phyloP scores from a whole-genome alignment of 2,113 vertebrate genomes.

The Thomomys bottae region DNA sequence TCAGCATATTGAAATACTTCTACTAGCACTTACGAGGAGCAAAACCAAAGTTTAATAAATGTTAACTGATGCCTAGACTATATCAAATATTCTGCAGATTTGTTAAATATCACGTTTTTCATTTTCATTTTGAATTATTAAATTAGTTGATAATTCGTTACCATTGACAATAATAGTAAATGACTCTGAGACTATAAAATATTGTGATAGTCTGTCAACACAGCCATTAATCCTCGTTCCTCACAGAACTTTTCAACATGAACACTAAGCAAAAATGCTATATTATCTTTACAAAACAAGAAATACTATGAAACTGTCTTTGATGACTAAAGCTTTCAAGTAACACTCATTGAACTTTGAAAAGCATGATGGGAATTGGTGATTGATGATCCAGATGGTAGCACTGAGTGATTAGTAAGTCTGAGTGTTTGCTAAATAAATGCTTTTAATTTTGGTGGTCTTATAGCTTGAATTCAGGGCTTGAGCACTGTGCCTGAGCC shows the following conservation, averaged over 20 bases:
- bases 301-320: not conserved
- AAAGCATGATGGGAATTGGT: not conserved
- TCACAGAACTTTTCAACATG: not conserved
- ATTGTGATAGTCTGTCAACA: not conserved
- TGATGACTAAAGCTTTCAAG: not conserved
- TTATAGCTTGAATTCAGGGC: too few species aligned
- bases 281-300: not conserved
- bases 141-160: not conserved
- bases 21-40: not conserved
- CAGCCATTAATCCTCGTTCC: not conserved
- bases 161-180: not conserved
- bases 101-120: too few species aligned
- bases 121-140: constrained; percentile 16
- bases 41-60: not conserved
- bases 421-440: not conserved
- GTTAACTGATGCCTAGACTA: not conserved
- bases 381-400: not conserved
- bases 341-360: constrained; percentile 39
- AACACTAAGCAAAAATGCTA: not conserved
- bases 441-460: too few species aligned
- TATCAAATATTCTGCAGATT: constrained; percentile 5
- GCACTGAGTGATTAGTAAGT: not conserved
- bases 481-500: too few species aligned
- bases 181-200: constrained; percentile 17
- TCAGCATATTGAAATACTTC: not conserved